Evolutionary conservation across 2,797 vertebrate genomes (phyloP).

Genomic region (Psittacula derbiana): DNA sequence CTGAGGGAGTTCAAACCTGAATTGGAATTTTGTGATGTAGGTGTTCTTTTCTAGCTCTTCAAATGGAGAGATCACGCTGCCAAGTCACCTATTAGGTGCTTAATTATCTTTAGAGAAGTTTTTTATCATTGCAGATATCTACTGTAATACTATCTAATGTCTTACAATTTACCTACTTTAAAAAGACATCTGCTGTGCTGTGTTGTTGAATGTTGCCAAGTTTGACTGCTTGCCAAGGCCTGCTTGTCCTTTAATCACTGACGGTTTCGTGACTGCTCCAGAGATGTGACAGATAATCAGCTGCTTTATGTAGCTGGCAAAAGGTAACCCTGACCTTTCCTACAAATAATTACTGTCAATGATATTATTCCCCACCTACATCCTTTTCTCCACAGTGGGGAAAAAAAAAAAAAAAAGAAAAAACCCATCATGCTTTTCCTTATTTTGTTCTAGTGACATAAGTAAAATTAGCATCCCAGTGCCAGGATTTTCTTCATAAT

Average conservation of each 20-base stretch:
- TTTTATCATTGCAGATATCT: not conserved
- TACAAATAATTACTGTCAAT: constrained; percentile 46
- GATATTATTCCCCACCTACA: not conserved
- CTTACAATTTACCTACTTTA: constrained; percentile 28
- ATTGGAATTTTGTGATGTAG: not conserved
- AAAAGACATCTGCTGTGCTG: constrained; percentile 46
- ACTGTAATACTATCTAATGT: not conserved
- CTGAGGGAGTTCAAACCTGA: not conserved
- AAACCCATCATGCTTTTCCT: not conserved
- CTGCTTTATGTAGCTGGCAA: not conserved
- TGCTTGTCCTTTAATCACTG: constrained; percentile 44
- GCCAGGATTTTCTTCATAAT: not conserved
- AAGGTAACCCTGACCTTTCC: constrained; percentile 52
- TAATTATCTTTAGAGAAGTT: not conserved
- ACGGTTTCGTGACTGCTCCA: constrained; percentile 20
- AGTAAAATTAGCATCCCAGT: not conserved
- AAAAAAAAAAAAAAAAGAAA: not conserved
- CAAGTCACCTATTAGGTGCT: not conserved
- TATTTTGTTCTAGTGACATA: not conserved
- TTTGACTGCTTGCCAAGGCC: constrained; percentile 14
- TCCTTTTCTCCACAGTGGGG: not conserved
- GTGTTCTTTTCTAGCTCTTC: not conserved
- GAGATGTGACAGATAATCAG: constrained; percentile 45
- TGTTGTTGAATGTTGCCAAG: not conserved
- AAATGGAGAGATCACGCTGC: not conserved